Conservation (phyloP, 2,888 invertebrate species). For the Chorisops tibialis region DNA sequence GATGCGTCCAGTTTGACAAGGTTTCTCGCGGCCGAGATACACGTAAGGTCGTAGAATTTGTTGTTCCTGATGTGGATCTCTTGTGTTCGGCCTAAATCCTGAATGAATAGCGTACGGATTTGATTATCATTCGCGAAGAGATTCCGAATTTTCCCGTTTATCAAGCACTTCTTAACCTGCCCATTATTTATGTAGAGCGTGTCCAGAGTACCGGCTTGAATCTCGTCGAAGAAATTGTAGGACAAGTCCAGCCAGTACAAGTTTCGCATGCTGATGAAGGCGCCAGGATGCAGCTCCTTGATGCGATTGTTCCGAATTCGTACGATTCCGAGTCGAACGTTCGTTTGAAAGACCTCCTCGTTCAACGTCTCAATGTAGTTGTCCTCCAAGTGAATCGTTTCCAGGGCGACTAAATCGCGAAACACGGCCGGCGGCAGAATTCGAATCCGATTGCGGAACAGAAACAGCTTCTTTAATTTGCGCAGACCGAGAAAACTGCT, state of each 20-base stretch:
- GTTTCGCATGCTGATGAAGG: constrained; percentile 7
- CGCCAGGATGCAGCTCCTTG: constrained; percentile 8
- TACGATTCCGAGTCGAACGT: not conserved
- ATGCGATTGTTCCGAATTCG: constrained; percentile 14
- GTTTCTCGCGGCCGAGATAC: not conserved
- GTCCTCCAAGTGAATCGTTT: constrained; percentile 12
- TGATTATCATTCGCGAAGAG: constrained; percentile 10
- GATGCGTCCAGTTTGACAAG: constrained; percentile 7
- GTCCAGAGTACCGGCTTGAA: constrained; percentile 4
- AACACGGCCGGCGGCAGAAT: not conserved
- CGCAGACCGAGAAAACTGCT: constrained; percentile 2
- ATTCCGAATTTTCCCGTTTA: constrained; percentile 14
- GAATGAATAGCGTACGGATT: not conserved
- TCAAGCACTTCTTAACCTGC: not conserved
- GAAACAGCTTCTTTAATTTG: not conserved
- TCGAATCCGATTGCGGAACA: not conserved
- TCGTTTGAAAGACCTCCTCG: constrained; percentile 3
- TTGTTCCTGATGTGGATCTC: constrained; percentile 6
- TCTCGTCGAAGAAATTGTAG: constrained; percentile 14
- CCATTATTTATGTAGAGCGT: constrained; percentile 8
- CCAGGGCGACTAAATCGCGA: not conserved
- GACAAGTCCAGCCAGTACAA: constrained; percentile 19
- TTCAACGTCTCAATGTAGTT: not conserved
- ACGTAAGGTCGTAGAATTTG: not conserved
- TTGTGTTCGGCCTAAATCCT: not conserved